Evolutionary conservation across 2,888 invertebrate species (phyloP).

Genomic region (Dendrolimus houi): DNA sequence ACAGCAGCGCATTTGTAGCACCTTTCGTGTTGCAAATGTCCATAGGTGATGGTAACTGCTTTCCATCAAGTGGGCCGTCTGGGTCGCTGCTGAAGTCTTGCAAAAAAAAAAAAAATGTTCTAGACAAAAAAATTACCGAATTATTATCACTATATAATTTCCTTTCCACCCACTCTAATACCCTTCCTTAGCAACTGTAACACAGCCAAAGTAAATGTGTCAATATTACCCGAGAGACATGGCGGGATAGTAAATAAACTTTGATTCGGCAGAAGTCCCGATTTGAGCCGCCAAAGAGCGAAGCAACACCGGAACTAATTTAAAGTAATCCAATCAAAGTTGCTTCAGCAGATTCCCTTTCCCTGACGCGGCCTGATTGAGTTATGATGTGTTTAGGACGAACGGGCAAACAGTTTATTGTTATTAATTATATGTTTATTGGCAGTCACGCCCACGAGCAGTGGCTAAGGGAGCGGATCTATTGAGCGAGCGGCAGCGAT

Average conservation of each 20-base stretch:
- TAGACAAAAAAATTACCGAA: no score
- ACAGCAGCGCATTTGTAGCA: no score
- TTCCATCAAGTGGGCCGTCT: no score
- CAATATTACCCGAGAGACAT: background rate
- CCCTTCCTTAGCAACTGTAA: no score
- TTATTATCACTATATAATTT: no score
- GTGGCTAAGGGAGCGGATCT: slow-evolving; percentile 1
- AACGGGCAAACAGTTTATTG: slow-evolving; percentile 26
- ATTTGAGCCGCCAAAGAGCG: background rate
- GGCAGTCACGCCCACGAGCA: slow-evolving; percentile 25
- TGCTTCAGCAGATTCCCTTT: background rate
- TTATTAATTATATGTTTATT: slow-evolving; percentile 63
- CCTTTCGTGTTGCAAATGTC: no score
- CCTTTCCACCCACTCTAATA: no score
- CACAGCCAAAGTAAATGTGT: no score
- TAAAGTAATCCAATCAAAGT: background rate
- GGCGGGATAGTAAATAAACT: background rate
- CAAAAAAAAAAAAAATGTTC: no score
- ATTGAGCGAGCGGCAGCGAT: background rate
- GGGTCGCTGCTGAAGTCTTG: no score
- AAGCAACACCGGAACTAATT: background rate
- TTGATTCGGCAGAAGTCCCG: background rate
- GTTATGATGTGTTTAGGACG: background rate
- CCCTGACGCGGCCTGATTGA: background rate
- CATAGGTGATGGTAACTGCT: no score